A percentile compares a stretch with the other conserved stretches of the same genome.
Conservation (phyloP, 2,113 vertebrate species). For the Pogona vitticeps region DNA sequence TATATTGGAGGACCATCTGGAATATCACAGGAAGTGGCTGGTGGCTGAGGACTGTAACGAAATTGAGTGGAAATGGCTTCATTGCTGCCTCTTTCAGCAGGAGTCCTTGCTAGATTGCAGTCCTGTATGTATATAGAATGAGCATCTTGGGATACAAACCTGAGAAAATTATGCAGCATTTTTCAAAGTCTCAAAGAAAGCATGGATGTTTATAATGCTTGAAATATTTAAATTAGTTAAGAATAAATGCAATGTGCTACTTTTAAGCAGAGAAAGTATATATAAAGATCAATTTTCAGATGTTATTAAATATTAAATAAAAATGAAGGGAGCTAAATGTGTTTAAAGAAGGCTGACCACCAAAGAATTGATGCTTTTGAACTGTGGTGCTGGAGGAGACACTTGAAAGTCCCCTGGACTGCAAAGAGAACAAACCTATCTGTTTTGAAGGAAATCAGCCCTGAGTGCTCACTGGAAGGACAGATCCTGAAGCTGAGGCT, state of each 20-base stretch:
- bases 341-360: no score
- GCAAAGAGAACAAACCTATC: no score
- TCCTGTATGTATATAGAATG: neutral
- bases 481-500: no score
- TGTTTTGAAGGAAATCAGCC: no score
- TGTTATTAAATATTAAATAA: neutral
- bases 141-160: no score
- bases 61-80: no score
- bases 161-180: neutral
- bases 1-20: neutral
- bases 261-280: neutral
- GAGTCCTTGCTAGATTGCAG: neutral
- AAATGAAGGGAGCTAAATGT: no score
- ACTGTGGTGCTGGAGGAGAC: no score
- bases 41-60: neutral
- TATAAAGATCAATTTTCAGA: neutral
- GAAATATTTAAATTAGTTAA: slow-evolving; percentile 1
- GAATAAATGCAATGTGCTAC: neutral
- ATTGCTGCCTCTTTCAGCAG: neutral
- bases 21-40: neutral
- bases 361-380: no score
- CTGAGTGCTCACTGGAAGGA: no score
- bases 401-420: no score
- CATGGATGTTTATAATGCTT: neutral
- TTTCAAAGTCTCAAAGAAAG: neutral